Base-by-base conservation (phyloP, 2,888 invertebrate genomes). In the Coenonympha arcania region DNA sequence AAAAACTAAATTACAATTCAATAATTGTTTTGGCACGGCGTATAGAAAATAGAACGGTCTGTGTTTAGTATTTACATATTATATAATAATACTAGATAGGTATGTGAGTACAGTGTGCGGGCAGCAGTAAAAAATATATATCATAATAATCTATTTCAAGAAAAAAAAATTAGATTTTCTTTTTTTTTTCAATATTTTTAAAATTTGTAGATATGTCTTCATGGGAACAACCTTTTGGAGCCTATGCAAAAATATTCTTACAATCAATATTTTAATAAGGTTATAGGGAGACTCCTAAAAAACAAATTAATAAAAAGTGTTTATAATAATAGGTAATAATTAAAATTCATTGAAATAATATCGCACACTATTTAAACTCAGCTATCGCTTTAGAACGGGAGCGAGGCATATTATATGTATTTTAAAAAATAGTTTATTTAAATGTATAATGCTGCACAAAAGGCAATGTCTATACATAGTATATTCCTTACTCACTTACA, bases 11-110 rank as follows among this genome's bases (percentile, higher is more conserved):
- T 53, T 55, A 57, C 48, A n/a, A n/a, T n/a, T n/a, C n/a, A n/a
- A n/a, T n/a, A n/a, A n/a, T n/a, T n/a, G 65, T 71, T 79, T 80
- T 80, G 80, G 80, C 80, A 80, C 80, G 68, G 74, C 60, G 69
- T 69, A 63, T 73, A 70, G 61, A 69, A 70, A 72, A 72, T 74
- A 73, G 66, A 71, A 69, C 60, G 68, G 63, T 55, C 40, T 48
- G 39, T 67, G 64, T 65, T 58, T 64, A 68, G 39, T 67, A 65
- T 65, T 58, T 64, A 68, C 60, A 33, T 31, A 31, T 13, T n/a
- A n/a, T n/a, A n/a, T n/a, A n/a, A 65, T 60, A 64, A 59, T 46
- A 53, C 46, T 55, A 61, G 58, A 56, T 54, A 48, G 33, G 42
- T 54, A 48, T 44, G 49, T 40, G 18, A 11, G 19, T 41, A 28